Evolutionary conservation across 2,113 vertebrate species (phyloP), one percentile per base, ranked within the genome.

Genomic region (Collichthys lucidus): DNA sequence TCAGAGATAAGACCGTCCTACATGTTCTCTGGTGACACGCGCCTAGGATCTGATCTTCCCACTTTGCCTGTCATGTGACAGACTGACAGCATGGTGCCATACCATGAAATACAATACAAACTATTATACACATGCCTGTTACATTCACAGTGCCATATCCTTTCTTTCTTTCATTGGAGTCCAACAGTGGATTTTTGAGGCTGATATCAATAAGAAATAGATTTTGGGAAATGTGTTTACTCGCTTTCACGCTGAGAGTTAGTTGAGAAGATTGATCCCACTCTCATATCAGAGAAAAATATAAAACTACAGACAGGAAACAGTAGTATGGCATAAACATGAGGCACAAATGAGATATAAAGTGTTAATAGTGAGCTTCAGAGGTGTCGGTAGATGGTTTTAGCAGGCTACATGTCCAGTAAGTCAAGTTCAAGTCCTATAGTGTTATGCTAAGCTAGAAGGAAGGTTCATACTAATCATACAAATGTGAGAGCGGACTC

Each of bases 41-140:
- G 65, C 73, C 1, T 1, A 0, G 12, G 35, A 16, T n/a, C 52
- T 62, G 31, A 4, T 52, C 46, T 44, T 46, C 77, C 82, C 88
- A 88, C 84, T 47, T 82, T 72, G 1, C 7, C 72, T 74, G 75
- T 47, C 80, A 77, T 87, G 82, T 86, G 88, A 88, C 59, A 2
- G 50, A 47, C 29, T 35, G 64, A 52, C 49, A n/a, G 71, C 55
- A 31, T 47, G 35, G 35, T 40, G 35, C 70, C 55, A 79, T 15
- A 69, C 20, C 11, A 64, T 22, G 64, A 82, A 67, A 86, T 26
- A 14, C 67, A 78, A 82, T 60, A 26, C 73, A 22, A 17, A 77
- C 53, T 50, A 57, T 14, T 67, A 64, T 12, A 24, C 61, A 72
- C 14, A 5, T 57, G 61, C 55, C 63, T 55, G 14, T 64, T 35